Conservation (phyloP, 64 coral and sea anemone species). For the Stichodactyla helianthus region DNA sequence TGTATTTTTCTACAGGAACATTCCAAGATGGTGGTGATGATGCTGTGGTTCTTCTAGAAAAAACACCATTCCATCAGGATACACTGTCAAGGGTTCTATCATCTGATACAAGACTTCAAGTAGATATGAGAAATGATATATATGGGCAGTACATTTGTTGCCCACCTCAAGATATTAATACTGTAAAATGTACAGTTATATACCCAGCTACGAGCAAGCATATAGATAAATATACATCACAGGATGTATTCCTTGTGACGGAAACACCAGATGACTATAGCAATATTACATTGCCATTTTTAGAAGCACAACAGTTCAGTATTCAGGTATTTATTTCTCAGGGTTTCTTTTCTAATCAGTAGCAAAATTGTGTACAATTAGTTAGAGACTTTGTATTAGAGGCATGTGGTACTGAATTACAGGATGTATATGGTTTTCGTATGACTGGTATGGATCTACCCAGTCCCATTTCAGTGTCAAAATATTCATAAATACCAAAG, state of each 20-base stretch:
- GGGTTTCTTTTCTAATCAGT: neutral
- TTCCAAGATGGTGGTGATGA: conserved; percentile 57
- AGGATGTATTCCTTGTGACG: conserved; percentile 49
- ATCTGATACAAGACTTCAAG: conserved; percentile 47
- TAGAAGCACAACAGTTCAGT: conserved; percentile 73
- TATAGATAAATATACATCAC: conserved; percentile 75
- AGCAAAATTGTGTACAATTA: neutral
- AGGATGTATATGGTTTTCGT: too few relatives aligned
- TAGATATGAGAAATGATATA: conserved; percentile 85
- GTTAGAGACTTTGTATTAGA: too few relatives aligned
- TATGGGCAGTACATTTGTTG: conserved; percentile 75
- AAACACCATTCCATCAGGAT: conserved; percentile 78
- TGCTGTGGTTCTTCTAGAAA: conserved; percentile 95
- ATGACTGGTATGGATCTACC: too few relatives aligned
- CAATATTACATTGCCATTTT: conserved; percentile 74
- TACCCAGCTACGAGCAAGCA: conserved; percentile 86
- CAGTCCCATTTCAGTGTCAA: too few relatives aligned
- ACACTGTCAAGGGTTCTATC: conserved; percentile 64
- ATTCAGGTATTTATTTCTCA: conserved; percentile 60
- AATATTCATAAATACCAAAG: too few relatives aligned
- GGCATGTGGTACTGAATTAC: too few relatives aligned
- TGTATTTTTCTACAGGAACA: conserved; percentile 38
- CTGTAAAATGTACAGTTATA: conserved; percentile 88
- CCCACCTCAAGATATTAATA: conserved; percentile 58
- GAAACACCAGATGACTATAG: conserved; percentile 78